These are phyloP conservation scores for Ditylenchus weischeri DNA, from an alignment of 2,888 invertebrate species.

Conservation along the genomic window DNA sequence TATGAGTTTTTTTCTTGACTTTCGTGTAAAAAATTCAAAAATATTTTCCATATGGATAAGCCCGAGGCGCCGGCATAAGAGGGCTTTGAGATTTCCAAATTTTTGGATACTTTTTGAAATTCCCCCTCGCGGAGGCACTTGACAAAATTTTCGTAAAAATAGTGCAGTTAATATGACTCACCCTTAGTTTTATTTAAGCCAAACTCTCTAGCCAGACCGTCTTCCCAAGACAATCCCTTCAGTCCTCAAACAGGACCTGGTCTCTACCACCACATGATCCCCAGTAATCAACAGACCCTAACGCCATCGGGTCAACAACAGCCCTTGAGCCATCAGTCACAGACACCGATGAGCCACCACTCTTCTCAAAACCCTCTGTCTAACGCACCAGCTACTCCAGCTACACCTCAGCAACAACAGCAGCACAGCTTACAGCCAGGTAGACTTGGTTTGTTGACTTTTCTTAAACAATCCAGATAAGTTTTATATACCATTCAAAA, in stretches of 20 bases:
- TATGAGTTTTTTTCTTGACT: no score
- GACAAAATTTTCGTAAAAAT: no score
- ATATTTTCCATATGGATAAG: no score
- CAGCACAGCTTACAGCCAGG: constrained; percentile 4
- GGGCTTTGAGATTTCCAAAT: no score
- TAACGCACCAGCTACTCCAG: constrained; percentile 2
- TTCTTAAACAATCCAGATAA: no score
- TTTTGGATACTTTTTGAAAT: no score
- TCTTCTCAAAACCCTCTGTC: constrained; percentile 1
- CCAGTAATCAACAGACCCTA: neutral
- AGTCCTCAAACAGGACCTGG: neutral
- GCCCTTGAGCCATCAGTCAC: constrained; percentile 1
- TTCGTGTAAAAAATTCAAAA: no score
- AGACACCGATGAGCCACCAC: constrained; percentile 1
- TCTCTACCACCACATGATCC: constrained; percentile 1
- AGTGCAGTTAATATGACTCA: no score
- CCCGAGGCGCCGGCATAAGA: no score
- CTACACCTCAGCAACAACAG: constrained; percentile 1
- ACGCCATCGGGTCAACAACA: constrained; percentile 1
- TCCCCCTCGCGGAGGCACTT: no score
- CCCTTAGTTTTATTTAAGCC: neutral
- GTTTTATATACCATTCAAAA: no score
- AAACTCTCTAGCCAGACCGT: neutral
- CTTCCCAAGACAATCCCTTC: constrained; percentile 5
- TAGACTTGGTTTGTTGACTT: neutral